Conservation (phyloP, 2,888 invertebrate species). For the Stramonita haemastoma region DNA sequence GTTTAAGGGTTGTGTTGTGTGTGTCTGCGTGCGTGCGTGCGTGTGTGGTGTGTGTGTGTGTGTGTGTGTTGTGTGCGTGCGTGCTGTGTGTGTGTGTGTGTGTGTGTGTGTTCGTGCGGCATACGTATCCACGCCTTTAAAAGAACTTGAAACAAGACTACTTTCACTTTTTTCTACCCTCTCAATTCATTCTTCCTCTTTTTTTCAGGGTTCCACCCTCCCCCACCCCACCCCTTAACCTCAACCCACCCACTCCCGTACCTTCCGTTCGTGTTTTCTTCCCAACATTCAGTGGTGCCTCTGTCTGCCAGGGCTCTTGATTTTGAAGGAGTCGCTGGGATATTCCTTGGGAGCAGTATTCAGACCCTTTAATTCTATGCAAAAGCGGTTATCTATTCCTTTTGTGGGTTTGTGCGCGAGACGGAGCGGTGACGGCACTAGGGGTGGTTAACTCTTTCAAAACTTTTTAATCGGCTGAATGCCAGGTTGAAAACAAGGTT, state of each 20-base stretch:
- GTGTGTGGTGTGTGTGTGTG: too few relatives aligned
- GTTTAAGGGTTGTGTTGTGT: too few relatives aligned
- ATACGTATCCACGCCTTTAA: too few relatives aligned
- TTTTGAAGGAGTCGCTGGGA: constrained; percentile 14
- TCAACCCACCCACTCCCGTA: not conserved
- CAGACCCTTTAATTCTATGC: constrained; percentile 17
- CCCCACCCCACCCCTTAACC: not conserved
- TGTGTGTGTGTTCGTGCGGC: too few relatives aligned
- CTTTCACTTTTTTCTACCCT: not conserved
- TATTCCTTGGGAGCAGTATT: not conserved
- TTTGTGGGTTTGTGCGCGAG: not conserved
- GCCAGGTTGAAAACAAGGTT: constrained; percentile 25
- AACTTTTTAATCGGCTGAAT: constrained; percentile 26
- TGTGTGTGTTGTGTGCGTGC: too few relatives aligned
- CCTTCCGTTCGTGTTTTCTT: not conserved
- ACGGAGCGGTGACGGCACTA: not conserved
- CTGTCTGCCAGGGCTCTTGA: not conserved
- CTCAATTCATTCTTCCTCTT: not conserved
- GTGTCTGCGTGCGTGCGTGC: too few relatives aligned
- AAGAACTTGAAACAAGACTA: too few relatives aligned
- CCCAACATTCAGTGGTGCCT: not conserved
- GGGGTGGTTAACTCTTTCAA: constrained; percentile 22
- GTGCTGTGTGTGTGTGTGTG: too few relatives aligned
- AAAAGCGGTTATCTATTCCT: constrained; percentile 18
- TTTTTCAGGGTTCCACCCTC: not conserved